Evolutionary conservation across 2,888 invertebrate species (phyloP), one percentile per base, ranked within the genome.

Genomic region (Amiota minor): DNA sequence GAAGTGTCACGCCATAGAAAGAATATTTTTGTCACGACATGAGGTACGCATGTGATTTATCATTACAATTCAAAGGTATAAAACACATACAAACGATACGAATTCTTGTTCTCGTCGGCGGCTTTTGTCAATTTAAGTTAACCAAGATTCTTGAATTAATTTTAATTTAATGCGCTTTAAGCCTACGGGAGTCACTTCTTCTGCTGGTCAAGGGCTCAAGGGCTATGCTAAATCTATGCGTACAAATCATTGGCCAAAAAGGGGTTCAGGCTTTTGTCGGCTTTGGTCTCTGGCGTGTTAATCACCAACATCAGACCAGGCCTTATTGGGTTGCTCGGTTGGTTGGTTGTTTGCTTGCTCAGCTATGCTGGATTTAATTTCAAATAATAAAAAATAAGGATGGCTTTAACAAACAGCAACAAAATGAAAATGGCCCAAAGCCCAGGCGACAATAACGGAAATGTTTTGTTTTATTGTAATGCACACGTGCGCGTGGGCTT

Each of bases 391-490:
- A 35, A 35, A 35, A 35, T 35, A 35, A 59, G 59, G 59, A 59
- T 18, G 59, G 18, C 59, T 11, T 14, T 49, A 35, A 35, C 65
- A 45, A 47, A 65, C 18, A 18, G 10, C 59, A 16, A 20, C 59
- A 18, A 18, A 59, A 59, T 18, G 59, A 35, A 35, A 35, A 35
- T 35, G 35, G 35, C 35, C 35, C 35, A 35, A 35, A 35, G 35
- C 35, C 59, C 59, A 18, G 18, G 18, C 59, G 59, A 71, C 67
- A 71, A 72, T 72, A 77, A 77, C 77, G 77, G 77, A 77, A 77
- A 76, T 76, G 78, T 71, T 50, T 70, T 65, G 76, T 75, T 78
- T 76, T 75, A 35, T 49, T 50, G 50, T 12, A 64, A 46, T n/a
- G 18, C 61, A 47, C 62, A 59, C 65, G 75, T 71, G 75, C 64